Base-by-base conservation (phyloP, 2,888 invertebrate species). In the Hirtodrosophila alboralis region DNA sequence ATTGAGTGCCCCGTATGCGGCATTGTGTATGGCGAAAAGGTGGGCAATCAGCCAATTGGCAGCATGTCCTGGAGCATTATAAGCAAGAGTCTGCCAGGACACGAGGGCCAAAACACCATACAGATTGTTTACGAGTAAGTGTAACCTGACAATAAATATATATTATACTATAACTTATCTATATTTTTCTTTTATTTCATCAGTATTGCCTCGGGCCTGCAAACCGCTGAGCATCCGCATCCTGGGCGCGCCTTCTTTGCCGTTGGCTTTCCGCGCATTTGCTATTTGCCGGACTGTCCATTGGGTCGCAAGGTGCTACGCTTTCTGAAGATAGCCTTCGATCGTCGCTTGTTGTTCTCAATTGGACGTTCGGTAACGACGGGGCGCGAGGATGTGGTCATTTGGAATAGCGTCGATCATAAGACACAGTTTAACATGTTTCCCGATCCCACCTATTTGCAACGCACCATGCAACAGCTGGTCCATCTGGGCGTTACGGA, bases 361-460 rank as follows among this genome's bases (percentile, higher is more conserved):
- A 95, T 98, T 70, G 95, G 96, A 51, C 93, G 95, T 36, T 97
- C 97, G 1, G 94, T 94, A 57, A 98, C 98, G 0, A 97, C 97
- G 0, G 98, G 97, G 0, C 94, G 95, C 76, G 95, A 96, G 88
- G 96, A 97, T 91, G 96, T 97, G 60, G 96, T 98, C 51, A 94
- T 96, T 37, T 98, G 98, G 98, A 96, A 96, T 88, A 95, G 94
- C 86, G 95, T 96, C 62, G 96, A 96, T 85, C 96, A 96, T 89
- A 96, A 96, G 90, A 96, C 96, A 57, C 94, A 95, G 89, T 91
- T 93, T 18, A 94, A 93, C 51, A 94, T 95, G 72, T 96, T 95
- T 90, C 96, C 96, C 1, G 96, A 96, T 91, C 93, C 93, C 3
- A 93, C 93, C 60, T 96, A 96, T 90, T 91, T 96, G 71, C 94